phyloP scores from a whole-genome alignment of 2,888 invertebrate genomes.

The Cyrtodaria siliqua region DNA sequence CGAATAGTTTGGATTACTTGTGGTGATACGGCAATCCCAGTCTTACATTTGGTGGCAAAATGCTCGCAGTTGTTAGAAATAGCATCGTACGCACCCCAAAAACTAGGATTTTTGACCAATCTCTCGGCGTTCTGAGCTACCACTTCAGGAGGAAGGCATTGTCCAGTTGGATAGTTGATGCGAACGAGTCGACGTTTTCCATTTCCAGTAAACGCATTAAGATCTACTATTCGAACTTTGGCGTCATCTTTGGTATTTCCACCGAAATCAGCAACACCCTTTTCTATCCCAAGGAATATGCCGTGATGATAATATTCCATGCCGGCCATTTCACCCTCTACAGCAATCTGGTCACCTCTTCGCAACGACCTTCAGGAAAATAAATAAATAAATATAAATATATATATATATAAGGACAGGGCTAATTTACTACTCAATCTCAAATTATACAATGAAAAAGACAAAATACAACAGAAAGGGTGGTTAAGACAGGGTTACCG shows the following conservation, averaged over 20 bases:
- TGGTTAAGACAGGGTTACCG: too few species aligned
- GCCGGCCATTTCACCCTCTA: conserved; percentile 17
- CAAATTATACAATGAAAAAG: too few species aligned
- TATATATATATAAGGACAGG: too few species aligned
- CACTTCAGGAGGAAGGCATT: conserved; percentile 26
- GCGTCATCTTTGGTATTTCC: conserved; percentile 8
- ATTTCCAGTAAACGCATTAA: conserved; percentile 18
- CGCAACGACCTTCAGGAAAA: conserved; percentile 18
- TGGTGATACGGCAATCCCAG: not conserved
- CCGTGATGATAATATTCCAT: conserved; percentile 49
- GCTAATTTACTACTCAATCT: too few species aligned
- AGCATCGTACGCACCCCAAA: conserved; percentile 20
- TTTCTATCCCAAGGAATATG: conserved; percentile 33
- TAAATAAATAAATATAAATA: too few species aligned
- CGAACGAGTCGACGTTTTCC: conserved; percentile 29
- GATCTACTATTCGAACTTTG: conserved; percentile 13
- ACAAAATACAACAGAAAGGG: too few species aligned
- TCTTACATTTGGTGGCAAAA: conserved; percentile 25
- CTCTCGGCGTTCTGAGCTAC: conserved; percentile 19
- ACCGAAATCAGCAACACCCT: conserved; percentile 48
- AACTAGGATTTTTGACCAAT: conserved; percentile 8
- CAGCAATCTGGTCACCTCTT: conserved; percentile 42
- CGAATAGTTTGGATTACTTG: conserved; percentile 15
- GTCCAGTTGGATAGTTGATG: conserved; percentile 15
- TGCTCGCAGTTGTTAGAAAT: conserved; percentile 24